phyloP scores from a whole-genome alignment of 2,113 vertebrate species.

The Xiphophorus maculatus region DNA sequence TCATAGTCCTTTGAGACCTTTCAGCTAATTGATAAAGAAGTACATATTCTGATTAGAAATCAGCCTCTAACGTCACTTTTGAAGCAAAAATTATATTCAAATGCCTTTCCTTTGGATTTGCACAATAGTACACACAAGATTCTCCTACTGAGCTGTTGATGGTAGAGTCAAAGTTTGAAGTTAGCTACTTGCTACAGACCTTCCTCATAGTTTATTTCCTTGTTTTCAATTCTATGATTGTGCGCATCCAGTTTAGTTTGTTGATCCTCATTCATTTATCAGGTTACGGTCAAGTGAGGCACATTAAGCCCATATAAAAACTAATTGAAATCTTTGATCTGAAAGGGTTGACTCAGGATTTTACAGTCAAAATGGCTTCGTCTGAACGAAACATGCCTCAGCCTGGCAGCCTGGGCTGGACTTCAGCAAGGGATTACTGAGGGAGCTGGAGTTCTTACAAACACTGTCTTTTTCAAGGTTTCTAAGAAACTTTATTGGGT shows the following conservation, averaged over 20 bases:
- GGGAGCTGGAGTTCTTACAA: neutral
- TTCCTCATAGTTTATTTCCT: neutral
- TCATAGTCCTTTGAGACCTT: neutral
- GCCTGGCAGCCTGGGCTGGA: neutral
- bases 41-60: neutral
- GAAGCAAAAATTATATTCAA: too few relatives aligned
- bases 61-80: neutral
- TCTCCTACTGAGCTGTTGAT: neutral
- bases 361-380: neutral
- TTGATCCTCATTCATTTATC: neutral
- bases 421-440: neutral
- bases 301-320: neutral
- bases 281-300: neutral
- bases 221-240: neutral
- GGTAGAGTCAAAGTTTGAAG: neutral
- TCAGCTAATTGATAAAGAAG: neutral
- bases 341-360: neutral
- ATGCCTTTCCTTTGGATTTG: too few relatives aligned
- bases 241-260: neutral
- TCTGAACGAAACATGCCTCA: neutral
- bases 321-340: neutral
- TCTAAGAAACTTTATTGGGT: neutral
- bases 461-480: neutral
- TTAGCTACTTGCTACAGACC: neutral
- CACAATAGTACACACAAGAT: too few relatives aligned